These are phyloP conservation scores for Yponomeuta evonymella DNA, from an alignment of 2,888 invertebrate genomes.

Conservation along the genomic window DNA sequence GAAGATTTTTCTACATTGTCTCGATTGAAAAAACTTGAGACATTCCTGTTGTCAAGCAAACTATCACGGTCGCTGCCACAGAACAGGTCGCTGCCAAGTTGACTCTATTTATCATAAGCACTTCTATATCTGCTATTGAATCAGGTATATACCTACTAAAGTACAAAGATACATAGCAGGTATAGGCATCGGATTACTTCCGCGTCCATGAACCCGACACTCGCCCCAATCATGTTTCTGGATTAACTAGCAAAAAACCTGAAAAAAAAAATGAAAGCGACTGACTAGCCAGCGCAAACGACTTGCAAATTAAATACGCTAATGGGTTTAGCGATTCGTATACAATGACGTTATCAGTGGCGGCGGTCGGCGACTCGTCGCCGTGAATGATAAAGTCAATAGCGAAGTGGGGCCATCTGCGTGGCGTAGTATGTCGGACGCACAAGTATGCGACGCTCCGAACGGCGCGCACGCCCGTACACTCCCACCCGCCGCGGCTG, in stretches of 20 bases:
- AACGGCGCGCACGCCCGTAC: constrained; percentile 12
- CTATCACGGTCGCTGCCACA: background rate
- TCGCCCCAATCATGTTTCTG: background rate
- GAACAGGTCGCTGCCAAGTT: background rate
- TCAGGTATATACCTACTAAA: background rate
- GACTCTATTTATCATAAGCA: background rate
- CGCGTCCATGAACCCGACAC: background rate
- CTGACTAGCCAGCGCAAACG: background rate
- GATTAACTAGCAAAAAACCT: background rate
- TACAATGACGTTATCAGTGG: constrained; percentile 53
- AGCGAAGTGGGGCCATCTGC: constrained; percentile 23
- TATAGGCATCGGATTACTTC: background rate
- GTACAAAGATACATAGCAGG: background rate
- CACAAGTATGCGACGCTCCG: constrained; percentile 15
- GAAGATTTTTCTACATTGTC: background rate
- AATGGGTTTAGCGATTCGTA: constrained; percentile 17
- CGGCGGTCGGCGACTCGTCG: constrained; percentile 31
- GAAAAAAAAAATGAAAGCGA: background rate
- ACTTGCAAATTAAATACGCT: constrained; percentile 17
- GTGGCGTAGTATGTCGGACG: constrained; percentile 37
- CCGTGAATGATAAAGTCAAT: constrained; percentile 51
- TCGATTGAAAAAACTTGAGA: background rate
- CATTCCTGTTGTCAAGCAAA: background rate
- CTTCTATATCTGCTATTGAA: background rate
- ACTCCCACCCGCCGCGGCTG: constrained; percentile 39